A percentile compares a stretch with the other conserved stretches of the same genome.
Evolutionary conservation across 2,888 invertebrate genomes (phyloP).

Genomic region (Choreutis nemorana): DNA sequence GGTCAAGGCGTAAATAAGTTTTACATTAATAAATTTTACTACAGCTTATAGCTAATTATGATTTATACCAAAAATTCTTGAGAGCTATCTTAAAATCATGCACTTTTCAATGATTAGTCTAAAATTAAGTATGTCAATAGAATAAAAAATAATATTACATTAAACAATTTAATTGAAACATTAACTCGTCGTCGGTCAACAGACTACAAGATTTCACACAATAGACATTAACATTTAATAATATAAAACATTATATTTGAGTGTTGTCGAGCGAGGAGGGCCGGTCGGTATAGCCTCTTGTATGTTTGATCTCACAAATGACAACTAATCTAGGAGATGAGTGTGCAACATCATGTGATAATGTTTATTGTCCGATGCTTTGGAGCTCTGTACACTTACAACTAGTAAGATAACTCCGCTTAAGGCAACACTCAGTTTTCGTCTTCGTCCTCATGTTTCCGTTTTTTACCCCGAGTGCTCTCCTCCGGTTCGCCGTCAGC

Average conservation of each 20-base stretch:
- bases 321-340: constrained; percentile 39
- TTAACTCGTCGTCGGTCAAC: constrained; percentile 58
- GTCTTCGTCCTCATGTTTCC: constrained; percentile 67
- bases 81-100: constrained; percentile 55
- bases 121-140: constrained; percentile 61
- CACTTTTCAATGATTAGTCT: constrained; percentile 54
- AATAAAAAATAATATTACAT: constrained; percentile 60
- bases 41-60: constrained; percentile 39
- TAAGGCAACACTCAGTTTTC: constrained; percentile 63
- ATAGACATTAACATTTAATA: constrained; percentile 39
- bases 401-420: constrained; percentile 58
- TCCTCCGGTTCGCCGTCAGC: constrained; percentile 50
- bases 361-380: constrained; percentile 59
- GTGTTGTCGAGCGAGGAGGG: constrained; percentile 16
- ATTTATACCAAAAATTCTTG: constrained; percentile 28
- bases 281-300: constrained; percentile 22
- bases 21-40: constrained; percentile 31
- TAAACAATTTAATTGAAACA: constrained; percentile 62
- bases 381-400: constrained; percentile 63
- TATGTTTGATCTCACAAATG: constrained; percentile 40
- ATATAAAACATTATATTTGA: constrained; percentile 37
- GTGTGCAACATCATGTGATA: constrained; percentile 29
- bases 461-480: constrained; percentile 68
- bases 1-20: constrained; percentile 32
- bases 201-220: constrained; percentile 58